phyloP scores from a whole-genome alignment of 2,888 invertebrate species.

The Celastrina argiolus region DNA sequence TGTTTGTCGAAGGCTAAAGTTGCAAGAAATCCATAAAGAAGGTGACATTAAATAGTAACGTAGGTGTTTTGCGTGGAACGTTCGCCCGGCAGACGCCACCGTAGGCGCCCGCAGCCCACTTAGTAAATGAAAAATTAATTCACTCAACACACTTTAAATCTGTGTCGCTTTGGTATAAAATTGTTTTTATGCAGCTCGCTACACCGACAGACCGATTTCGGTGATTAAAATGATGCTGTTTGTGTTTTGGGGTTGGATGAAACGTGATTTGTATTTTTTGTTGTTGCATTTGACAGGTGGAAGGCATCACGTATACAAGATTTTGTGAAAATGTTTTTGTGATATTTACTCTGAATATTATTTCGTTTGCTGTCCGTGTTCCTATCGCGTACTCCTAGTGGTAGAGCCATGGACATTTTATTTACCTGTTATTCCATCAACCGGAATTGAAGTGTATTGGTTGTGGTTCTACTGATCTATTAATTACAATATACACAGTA shows the following conservation, averaged over 20 bases:
- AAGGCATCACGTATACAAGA: too few relatives aligned
- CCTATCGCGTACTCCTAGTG: too few relatives aligned
- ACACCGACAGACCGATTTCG: conserved; percentile 1
- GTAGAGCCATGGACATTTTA: too few relatives aligned
- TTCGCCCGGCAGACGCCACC: not conserved
- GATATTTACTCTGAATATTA: too few relatives aligned
- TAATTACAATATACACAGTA: too few relatives aligned
- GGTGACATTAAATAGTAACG: not conserved
- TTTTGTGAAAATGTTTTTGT: too few relatives aligned
- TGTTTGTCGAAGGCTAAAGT: not conserved
- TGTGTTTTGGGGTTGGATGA: not conserved
- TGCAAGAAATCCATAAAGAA: not conserved
- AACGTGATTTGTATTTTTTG: too few relatives aligned
- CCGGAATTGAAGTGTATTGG: too few relatives aligned
- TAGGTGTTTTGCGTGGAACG: not conserved
- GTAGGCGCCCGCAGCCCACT: conserved; percentile 4
- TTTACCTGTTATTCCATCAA: too few relatives aligned
- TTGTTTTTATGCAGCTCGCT: not conserved
- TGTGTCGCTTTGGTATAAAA: not conserved
- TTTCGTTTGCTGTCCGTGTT: too few relatives aligned
- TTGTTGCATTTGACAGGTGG: too few relatives aligned
- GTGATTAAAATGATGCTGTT: not conserved
- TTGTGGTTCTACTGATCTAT: too few relatives aligned
- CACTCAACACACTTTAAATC: conserved; percentile 2
- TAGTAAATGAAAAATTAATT: conserved; percentile 18